Base-by-base conservation (phyloP, 2,113 vertebrate species). In the Neogobius melanostomus region DNA sequence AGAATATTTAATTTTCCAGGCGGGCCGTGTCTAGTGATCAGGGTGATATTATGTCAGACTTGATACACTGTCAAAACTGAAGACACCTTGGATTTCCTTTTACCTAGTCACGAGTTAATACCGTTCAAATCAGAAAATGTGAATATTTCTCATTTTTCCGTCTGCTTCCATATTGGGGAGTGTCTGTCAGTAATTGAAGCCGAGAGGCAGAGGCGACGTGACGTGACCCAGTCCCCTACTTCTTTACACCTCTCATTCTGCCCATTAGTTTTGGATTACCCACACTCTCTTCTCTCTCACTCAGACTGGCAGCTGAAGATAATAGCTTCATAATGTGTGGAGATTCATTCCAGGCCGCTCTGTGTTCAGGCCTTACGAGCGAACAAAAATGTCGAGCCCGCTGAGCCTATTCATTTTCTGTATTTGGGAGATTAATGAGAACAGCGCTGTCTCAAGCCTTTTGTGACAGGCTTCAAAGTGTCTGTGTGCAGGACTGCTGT, bases 41-140 rank as follows among this genome's bases (percentile, higher is more conserved):
- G 66, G 85, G 88, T 84, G 86, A 89, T 84, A 82, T 88, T 85
- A 80, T 88, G 89, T 88, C 86, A 87, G 73, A 84, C 85, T 89
- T 76, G 69, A 88, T 87, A 70, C 67, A 62, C 68, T 81, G 82
- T 85, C 80, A 81, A 83, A 81, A 81, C 66, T 81, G 62, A 86
- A 84, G 75, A 71, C 66, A 69, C 79, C 73, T 80, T 84, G 81
- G 66, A 83, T 89, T 86, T 88, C 69, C 78, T 82, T 87, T 80
- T 71, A 80, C 66, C 80, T 80, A 88, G 86, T 84, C 85, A 79
- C 77, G 63, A 17, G 87, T 85, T 90, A 89, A 87, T 81, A 75
- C 75, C 72, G 74, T 85, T 80, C 84, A 79, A n/a, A 81, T 66
- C 53, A 64, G 28, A 74, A 69, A 85, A 87, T 87, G 75, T 86